Base-by-base conservation (phyloP, 2,888 invertebrate species). In the Metellina segmentata region DNA sequence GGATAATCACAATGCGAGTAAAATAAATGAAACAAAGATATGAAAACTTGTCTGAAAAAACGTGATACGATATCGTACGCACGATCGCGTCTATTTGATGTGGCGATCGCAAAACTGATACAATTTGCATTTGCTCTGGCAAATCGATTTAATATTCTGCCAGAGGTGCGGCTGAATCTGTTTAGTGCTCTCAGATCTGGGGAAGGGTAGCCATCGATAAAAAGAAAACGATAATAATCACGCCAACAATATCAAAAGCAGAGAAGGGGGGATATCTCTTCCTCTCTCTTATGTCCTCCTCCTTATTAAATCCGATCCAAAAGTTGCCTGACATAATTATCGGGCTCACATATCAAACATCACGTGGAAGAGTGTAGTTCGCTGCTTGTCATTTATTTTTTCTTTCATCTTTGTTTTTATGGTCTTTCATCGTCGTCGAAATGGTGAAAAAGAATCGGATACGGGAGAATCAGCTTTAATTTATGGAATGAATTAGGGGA, bases 111-210 rank as follows among this genome's bases (percentile, higher is more conserved):
- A 34, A 34, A 34, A 34, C 34, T 34, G 34, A 34, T 34, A 34
- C 61, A 61, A 61, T 61, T 61, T 16, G 61, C 61, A 61, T 61
- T 61, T 16, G 61, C 11, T 11, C 16, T 16, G 13, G 11, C 61
- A 61, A 75, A 85, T 85, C 85, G 85, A 85, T 85, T 75, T 75
- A 85, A 75, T 72, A 85, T 61, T 85, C 61, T 48, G n/a, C 34
- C 61, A 74, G 71, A 85, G 85, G 75, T 75, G 75, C 74, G 85
- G 74, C 75, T 48, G 74, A 72, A 85, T 85, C 48, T 53, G 61
- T 16, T 61, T 61, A 61, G 13, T 16, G 16, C 16, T 34, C 34
- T 34, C 34, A 34, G 34, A 34, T 16, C 61, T 61, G 11, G 61
- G 61, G 61, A 61, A 7, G 61, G 61, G 61, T 61, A 61, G 61